Evolutionary conservation across 2,113 vertebrate species (phyloP).

Genomic region (Climacteris rufus): DNA sequence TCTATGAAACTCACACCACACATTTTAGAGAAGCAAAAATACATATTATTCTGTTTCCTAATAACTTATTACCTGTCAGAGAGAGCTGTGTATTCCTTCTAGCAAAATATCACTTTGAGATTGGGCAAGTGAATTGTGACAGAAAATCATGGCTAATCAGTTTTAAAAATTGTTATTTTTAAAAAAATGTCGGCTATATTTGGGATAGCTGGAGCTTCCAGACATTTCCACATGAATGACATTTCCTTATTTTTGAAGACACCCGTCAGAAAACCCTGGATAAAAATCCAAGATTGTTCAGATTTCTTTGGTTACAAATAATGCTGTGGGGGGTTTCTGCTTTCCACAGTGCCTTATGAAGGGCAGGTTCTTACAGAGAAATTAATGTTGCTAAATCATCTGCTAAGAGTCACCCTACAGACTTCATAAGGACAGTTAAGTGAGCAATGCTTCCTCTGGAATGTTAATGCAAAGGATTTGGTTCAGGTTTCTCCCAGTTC

Average conservation of each 20-base stretch:
- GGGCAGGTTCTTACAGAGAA: not conserved
- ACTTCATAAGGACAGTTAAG: accelerated
- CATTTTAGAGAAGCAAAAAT: not conserved
- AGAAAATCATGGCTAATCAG: not conserved
- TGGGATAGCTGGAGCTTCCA: not conserved
- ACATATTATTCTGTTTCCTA: not conserved
- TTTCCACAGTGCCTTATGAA: not conserved
- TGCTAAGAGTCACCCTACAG: not conserved
- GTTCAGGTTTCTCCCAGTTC: not conserved
- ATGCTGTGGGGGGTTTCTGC: not conserved
- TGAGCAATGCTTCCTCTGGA: accelerated
- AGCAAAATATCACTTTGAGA: not conserved
- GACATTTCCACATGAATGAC: not conserved
- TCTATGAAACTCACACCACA: not conserved
- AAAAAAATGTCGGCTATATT: not conserved
- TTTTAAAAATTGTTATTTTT: not conserved
- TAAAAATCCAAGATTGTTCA: not conserved
- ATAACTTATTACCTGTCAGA: not conserved
- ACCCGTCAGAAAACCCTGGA: not conserved
- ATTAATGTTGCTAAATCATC: not conserved
- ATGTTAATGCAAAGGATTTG: not conserved
- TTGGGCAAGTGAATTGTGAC: not conserved
- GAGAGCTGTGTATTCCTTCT: not conserved
- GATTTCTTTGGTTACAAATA: not conserved
- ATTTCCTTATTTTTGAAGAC: not conserved